Base-by-base conservation (phyloP, 2,797 vertebrate species). In the Pagetopsis macropterus region DNA sequence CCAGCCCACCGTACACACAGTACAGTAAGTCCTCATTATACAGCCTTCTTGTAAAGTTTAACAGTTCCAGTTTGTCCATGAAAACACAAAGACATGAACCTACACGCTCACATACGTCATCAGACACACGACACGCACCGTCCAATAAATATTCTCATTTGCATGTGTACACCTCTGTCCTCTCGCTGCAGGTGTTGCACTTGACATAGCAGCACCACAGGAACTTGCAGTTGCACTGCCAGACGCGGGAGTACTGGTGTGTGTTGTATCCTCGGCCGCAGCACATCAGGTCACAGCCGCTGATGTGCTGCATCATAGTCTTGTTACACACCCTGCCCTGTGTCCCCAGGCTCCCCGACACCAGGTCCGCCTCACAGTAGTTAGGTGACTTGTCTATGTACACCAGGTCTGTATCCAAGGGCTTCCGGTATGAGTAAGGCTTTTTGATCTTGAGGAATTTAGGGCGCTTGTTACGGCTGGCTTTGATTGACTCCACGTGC, bases 191-290 rank as follows among this genome's bases (percentile, higher is more conserved):
- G 0, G 97, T 99, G 96, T 98, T 99, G 93, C 98, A 99, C 70
- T 97, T 98, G 43, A 99, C 98, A 0, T 98, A 98, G 94, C 98
- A 99, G 94, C 98, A 99, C 98, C 98, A 99, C 78, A 99, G 96
- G 89, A 99, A 99, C 88, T 98, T 99, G 91, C 98, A 99, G 95
- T 99, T 98, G 93, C 98, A 99, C 91, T 99, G 98, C 98, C 98
- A 99, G 55, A 99, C 96, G 0, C 96, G 91, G 0, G 97, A 97
- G 75, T 99, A 99, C 92, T 99, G 98, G 92, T 99, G 98, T 0
- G 98, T 99, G 89, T 99, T 98, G 94, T 99, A 99, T 61, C 98
- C 98, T 0, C 98, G 96, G 3, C 98, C 98, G 0, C 98, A 99
- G 93, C 98, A 99, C 98, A 99, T 99, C 72, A 99, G 86, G 87